These are phyloP conservation scores for Salvator merianae DNA, from an alignment of 2,113 vertebrate genomes.

Conservation along the genomic window DNA sequence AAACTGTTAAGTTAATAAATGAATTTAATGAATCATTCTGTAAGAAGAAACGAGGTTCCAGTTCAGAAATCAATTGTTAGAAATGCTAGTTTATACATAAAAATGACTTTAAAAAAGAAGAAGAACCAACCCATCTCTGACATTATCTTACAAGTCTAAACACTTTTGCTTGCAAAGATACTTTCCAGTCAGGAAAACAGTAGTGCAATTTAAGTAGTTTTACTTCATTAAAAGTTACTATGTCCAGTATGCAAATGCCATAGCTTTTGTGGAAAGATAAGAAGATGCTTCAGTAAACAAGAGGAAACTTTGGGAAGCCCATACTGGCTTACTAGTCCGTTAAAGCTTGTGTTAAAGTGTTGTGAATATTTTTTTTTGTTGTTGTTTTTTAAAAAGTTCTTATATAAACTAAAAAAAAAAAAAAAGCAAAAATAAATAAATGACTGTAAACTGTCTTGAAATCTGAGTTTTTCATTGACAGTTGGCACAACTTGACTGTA, in stretches of 20 bases:
- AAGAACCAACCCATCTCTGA: conserved; percentile 77
- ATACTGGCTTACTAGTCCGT: conserved; percentile 78
- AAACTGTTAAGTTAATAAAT: conserved; percentile 77
- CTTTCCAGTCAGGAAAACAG: conserved; percentile 87
- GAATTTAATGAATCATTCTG: conserved; percentile 78
- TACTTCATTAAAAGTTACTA: conserved; percentile 74
- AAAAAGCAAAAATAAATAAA: conserved; percentile 82
- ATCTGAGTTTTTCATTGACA: conserved; percentile 75
- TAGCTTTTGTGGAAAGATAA: conserved; percentile 82
- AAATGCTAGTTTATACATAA: conserved; percentile 85
- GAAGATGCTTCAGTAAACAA: conserved; percentile 87
- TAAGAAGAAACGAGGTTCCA: conserved; percentile 79
- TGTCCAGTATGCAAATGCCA: conserved; percentile 80
- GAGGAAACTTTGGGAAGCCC: conserved; percentile 78
- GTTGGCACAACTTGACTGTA: conserved; percentile 73
- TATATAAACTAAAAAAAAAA: conserved; percentile 67
- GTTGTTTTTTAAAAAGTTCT: conserved; percentile 66
- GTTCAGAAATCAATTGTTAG: conserved; percentile 80
- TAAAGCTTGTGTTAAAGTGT: conserved; percentile 78
- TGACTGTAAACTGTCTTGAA: conserved; percentile 79
- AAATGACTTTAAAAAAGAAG: conserved; percentile 83
- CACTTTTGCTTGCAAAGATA: conserved; percentile 80
- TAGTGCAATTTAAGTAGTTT: conserved; percentile 93
- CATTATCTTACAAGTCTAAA: conserved; percentile 75
- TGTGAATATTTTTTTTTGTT: conserved; percentile 69